A percentile compares a stretch with the other conserved stretches of the same genome.
These are phyloP conservation scores for Eilema griseolum DNA, from an alignment of 2,888 invertebrate species.

Conservation along the genomic window DNA sequence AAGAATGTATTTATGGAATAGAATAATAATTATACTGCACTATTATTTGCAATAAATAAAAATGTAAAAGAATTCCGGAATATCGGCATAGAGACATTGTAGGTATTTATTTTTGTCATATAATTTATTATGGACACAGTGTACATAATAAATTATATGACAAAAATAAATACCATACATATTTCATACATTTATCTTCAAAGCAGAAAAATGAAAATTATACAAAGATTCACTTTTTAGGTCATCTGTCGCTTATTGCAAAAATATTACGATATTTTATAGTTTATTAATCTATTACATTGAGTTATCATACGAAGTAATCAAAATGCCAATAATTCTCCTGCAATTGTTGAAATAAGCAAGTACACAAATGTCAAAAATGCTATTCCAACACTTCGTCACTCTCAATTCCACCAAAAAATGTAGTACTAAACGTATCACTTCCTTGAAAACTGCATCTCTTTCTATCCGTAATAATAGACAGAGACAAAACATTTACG, in stretches of 20 bases:
- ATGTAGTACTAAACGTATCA: background rate
- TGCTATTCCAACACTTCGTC: background rate
- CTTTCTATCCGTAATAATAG: constrained; percentile 7
- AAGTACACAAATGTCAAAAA: background rate
- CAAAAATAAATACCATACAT: too few species aligned
- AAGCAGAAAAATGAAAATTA: background rate
- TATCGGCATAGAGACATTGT: too few species aligned
- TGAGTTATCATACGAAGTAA: background rate
- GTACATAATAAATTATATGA: too few species aligned
- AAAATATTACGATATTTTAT: too few species aligned
- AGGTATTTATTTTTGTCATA: too few species aligned
- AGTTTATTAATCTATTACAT: too few species aligned
- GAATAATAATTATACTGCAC: too few species aligned
- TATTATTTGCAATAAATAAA: too few species aligned
- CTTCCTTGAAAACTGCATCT: constrained; percentile 17
- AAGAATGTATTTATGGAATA: too few species aligned
- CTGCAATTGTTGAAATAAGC: background rate
- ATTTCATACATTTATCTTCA: too few species aligned
- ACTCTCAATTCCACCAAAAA: constrained; percentile 5
- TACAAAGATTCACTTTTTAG: background rate
- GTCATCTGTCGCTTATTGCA: background rate
- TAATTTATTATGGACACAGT: too few species aligned
- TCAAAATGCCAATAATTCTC: background rate
- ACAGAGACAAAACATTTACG: constrained; percentile 18
- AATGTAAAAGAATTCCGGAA: too few species aligned